Percentiles rank a stretch among this genome's conserved stretches.
Evolutionary conservation across 1,140 invertebrate genomes (phyloP).

Genomic region (Gryllus bimaculatus): DNA sequence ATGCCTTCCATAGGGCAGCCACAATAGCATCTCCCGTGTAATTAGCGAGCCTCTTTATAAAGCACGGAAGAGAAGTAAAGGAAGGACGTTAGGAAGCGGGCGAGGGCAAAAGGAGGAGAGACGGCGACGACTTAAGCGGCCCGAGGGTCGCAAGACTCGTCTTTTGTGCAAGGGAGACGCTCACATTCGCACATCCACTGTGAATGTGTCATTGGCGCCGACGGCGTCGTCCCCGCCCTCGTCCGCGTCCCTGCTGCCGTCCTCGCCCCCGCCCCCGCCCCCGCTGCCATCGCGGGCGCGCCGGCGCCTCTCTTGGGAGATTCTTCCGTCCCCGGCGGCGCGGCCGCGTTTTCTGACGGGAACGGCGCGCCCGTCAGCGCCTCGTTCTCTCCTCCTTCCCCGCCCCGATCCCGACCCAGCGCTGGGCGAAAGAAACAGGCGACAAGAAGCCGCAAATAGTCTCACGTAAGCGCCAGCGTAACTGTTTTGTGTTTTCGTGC

Average conservation of each 20-base stretch:
- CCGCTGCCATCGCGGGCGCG: no score
- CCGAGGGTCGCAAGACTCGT: neutral
- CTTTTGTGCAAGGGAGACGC: neutral
- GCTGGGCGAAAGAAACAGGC: no score
- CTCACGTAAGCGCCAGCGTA: no score
- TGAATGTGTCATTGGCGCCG: neutral
- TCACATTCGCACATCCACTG: neutral
- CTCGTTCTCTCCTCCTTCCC: no score
- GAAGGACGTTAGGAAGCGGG: neutral
- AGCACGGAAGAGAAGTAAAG: neutral
- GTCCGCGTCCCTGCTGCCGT: no score
- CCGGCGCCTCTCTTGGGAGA: no score
- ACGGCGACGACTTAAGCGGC: neutral
- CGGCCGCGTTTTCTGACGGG: neutral
- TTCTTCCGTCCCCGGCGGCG: no score
- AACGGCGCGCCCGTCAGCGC: neutral
- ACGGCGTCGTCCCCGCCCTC: no score
- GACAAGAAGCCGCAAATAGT: no score
- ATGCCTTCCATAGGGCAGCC: neutral
- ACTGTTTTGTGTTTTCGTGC: no score
- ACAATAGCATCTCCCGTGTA: constrained; percentile 1
- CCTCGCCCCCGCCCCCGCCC: no score
- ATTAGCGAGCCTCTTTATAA: neutral
- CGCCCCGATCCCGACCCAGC: no score
- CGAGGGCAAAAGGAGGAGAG: neutral